Conservation (phyloP, 2,113 vertebrate genomes). For the Eretmochelys imbricata region DNA sequence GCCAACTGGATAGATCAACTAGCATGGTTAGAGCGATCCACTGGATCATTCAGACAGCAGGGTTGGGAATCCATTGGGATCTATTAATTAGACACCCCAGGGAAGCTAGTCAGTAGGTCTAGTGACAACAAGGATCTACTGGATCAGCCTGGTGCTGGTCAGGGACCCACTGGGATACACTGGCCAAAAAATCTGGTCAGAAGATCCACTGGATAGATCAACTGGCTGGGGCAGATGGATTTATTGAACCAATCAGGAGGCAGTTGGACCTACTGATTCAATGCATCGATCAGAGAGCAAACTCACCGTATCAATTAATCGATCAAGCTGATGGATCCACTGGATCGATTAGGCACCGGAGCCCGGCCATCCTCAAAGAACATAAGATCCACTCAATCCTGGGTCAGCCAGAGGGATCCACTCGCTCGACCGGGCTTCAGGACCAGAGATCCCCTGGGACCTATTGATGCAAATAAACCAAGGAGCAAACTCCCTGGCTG, state of each 20-base stretch:
- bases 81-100: not conserved
- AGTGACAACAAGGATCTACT: not conserved
- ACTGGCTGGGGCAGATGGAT: not conserved
- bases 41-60: too few species aligned
- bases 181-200: not conserved
- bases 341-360: not conserved
- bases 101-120: not conserved
- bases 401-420: not conserved
- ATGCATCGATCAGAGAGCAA: not conserved
- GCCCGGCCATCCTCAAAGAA: not conserved
- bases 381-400: not conserved
- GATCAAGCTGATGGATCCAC: not conserved
- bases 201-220: not conserved
- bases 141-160: not conserved
- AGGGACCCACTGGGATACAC: not conserved
- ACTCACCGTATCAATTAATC: not conserved
- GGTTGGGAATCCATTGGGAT: not conserved
- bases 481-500: too few species aligned
- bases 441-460: too few species aligned
- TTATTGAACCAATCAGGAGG: not conserved
- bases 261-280: not conserved
- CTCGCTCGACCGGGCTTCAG: too few species aligned
- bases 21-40: not conserved
- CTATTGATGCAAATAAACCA: too few species aligned
- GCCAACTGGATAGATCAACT: not conserved